Percentiles rank a stretch among this genome's conserved stretches.
These are phyloP conservation scores for Cryptomyrus ogoouensis DNA, from an alignment of 2,113 vertebrate genomes.

Conservation along the genomic window DNA sequence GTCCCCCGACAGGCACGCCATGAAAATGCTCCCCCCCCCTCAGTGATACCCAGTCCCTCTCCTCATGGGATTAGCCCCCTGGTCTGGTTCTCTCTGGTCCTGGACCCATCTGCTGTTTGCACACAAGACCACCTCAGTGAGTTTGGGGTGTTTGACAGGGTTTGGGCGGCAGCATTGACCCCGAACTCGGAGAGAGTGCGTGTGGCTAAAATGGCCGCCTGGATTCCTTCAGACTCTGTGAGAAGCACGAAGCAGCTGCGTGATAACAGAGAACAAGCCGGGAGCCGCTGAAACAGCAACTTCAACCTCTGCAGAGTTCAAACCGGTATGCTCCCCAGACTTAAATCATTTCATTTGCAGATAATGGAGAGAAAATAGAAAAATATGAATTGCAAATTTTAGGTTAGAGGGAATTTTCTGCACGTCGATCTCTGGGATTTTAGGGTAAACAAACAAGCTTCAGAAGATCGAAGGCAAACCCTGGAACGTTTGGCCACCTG, in stretches of 20 bases:
- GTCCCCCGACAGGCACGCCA: background rate
- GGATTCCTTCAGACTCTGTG: slow-evolving; percentile 12
- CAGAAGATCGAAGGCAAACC: background rate
- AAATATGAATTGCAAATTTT: slow-evolving; percentile 22
- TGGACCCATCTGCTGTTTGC: background rate
- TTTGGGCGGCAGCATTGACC: background rate
- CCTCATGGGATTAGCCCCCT: background rate
- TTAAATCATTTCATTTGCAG: slow-evolving; percentile 19
- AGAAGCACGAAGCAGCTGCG: slow-evolving; percentile 12
- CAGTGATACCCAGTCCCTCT: background rate
- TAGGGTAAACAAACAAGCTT: background rate
- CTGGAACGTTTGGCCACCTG: background rate
- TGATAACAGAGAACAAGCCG: slow-evolving; percentile 16
- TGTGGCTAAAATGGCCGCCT: background rate
- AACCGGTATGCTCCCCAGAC: background rate
- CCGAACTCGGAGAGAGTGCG: background rate
- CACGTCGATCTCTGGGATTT: slow-evolving; percentile 37
- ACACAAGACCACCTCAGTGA: background rate
- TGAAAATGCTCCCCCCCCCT: background rate
- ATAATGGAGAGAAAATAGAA: slow-evolving; percentile 21
- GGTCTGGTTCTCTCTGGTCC: background rate
- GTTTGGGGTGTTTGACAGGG: background rate
- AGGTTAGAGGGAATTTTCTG: slow-evolving; percentile 15
- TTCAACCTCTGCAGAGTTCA: slow-evolving; percentile 4
- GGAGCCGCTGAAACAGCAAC: background rate